A percentile compares a stretch with the other conserved stretches of the same genome.
Conservation (phyloP, 2,113 vertebrate species). For the Diphyllodes magnificus region DNA sequence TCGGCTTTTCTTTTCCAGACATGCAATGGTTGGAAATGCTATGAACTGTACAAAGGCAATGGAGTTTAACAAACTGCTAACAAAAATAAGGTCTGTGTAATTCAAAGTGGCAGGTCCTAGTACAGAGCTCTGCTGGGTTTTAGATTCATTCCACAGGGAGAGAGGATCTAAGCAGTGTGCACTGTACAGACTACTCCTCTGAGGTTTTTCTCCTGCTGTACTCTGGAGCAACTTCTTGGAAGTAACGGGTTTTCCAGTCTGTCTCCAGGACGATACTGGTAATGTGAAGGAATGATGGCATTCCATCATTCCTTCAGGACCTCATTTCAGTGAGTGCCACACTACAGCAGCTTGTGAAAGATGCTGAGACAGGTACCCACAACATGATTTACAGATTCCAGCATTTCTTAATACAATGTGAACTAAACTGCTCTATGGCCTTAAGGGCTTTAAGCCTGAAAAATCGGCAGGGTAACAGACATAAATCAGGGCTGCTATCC, state of each 20-base stretch:
- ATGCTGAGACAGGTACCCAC: neutral
- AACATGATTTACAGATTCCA: neutral
- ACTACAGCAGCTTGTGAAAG: neutral
- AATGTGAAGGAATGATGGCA: neutral
- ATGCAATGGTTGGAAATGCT: neutral
- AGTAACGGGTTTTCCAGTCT: neutral
- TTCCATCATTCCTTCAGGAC: neutral
- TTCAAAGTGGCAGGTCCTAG: neutral
- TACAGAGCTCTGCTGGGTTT: neutral
- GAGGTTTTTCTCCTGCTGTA: neutral
- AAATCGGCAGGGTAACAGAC: neutral
- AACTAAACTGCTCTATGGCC: neutral
- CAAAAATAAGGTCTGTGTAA: neutral
- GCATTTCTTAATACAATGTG: neutral
- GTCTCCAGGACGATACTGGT: neutral
- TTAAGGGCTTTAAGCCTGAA: neutral
- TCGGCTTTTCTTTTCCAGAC: neutral
- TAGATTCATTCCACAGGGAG: neutral
- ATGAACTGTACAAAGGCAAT: neutral
- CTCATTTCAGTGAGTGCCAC: neutral
- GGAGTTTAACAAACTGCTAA: neutral
- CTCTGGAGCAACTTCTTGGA: neutral
- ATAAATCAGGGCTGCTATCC: neutral
- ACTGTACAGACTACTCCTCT: neutral
- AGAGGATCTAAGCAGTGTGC: neutral